Evolutionary conservation across 2,888 invertebrate species (phyloP).

Genomic region (Operophtera brumata): DNA sequence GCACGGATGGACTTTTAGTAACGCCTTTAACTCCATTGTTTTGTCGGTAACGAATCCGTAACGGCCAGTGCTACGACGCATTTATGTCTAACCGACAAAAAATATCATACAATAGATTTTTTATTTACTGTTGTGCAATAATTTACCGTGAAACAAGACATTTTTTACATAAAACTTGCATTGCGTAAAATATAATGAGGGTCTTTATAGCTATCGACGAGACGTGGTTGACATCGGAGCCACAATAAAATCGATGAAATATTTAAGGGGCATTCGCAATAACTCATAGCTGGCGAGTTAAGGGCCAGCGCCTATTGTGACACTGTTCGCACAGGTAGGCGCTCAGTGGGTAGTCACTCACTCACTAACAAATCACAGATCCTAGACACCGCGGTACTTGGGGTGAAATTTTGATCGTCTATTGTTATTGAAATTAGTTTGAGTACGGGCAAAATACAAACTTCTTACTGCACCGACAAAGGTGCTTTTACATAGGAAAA

Average conservation of each 20-base stretch:
- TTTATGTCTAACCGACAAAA: slow-evolving; percentile 13
- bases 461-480: not conserved
- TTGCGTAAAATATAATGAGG: slow-evolving; percentile 63
- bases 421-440: slow-evolving; percentile 42
- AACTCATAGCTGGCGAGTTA: slow-evolving; percentile 64
- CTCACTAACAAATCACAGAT: slow-evolving; percentile 36
- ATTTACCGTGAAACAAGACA: slow-evolving; percentile 55
- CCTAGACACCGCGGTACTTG: slow-evolving; percentile 36
- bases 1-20: no score
- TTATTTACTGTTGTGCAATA: slow-evolving; percentile 41
- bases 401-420: slow-evolving; percentile 43
- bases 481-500: slow-evolving; percentile 1
- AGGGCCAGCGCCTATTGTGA: slow-evolving; percentile 56
- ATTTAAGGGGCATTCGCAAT: slow-evolving; percentile 68
- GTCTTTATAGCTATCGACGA: slow-evolving; percentile 70
- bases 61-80: not conserved
- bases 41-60: slow-evolving; percentile 6
- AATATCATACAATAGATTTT: slow-evolving; percentile 25
- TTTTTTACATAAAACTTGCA: slow-evolving; percentile 33
- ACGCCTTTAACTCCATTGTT: no score
- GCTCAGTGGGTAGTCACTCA: slow-evolving; percentile 54
- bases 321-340: slow-evolving; percentile 67
- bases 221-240: slow-evolving; percentile 79
- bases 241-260: slow-evolving; percentile 81
- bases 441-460: not conserved